Evolutionary conservation across 2,113 vertebrate species (phyloP), one percentile per base, ranked within the genome.

Genomic region (Heteronetta atricapilla): DNA sequence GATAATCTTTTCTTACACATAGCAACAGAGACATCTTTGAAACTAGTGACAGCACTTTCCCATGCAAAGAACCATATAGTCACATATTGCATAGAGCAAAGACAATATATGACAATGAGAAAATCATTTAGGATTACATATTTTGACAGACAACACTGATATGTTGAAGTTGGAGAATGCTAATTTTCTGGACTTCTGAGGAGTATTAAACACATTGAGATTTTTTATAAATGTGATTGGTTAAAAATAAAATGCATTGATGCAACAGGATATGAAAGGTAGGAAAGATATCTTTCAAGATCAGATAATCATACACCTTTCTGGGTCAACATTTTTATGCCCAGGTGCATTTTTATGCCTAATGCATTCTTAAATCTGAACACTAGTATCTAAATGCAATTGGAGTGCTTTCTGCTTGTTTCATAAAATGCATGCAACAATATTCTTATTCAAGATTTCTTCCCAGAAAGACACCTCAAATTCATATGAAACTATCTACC

Each of bases 201-300:
- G 6, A 6, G 3, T 36, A 33, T 56, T 64, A 53, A 90, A 60
- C 1, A 13, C 15, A 68, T 15, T 26, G 28, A 73, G 18, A 59
- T 46, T 38, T 76, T n/a, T 25, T 58, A 31, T 55, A 73, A 73
- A 42, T 0, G 0, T 17, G 9, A 7, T 46, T 70, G 6, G 8
- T 64, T 76, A 73, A 62, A 94, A 53, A 4, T 42, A n/a, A 77
- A 66, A 50, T 28, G 4, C 48, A 46, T 55, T 68, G 6, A 59
- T 64, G 16, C 5, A 80, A 58, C 8, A 2, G 1, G 64, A 38
- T 4, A 29, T 19, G 34, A 93, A 70, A 66, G 8, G 14, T 19
- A 73, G 18, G 8, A 34, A 64, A 88, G 59, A 11, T 72, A 73
- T 8, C 7, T 69, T 64, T 8, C 33, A 69, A 74, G 8, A 69